Base-by-base conservation (phyloP, 2,113 vertebrate genomes). In the Neogobius melanostomus region DNA sequence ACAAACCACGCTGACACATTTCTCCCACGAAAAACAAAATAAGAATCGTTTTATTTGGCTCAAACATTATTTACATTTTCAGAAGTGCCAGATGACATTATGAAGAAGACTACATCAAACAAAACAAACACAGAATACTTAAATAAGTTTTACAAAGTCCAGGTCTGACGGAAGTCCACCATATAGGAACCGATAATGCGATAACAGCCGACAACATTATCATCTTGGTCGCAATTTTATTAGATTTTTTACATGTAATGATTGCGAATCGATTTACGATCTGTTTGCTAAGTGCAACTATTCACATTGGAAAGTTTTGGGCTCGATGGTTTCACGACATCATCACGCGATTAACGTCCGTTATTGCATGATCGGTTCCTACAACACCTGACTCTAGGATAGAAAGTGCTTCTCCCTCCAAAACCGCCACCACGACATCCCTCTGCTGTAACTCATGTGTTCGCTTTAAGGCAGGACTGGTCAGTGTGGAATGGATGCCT, bases 11-110 rank as follows among this genome's bases (percentile, higher is more conserved):
- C 49, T 36, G 50, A 74, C 65, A 62, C 57, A 14, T 43, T 8
- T 52, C 42, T 80, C 88, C 86, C 86, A 88, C 74, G 47, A 77
- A 50, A 28, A 56, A 36, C 28, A 36, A 36, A 36, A 21, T 21
- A 21, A 36, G 28, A 88, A 90, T 82, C 65, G 21, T 52, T 86
- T 91, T 90, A 82, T 83, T 91, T 68, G 81, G 64, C 71, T 88
- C 75, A 78, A 84, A 88, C 81, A 85, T 86, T 90, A 90, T 89
- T 90, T 90, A 90, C 90, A 85, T 73, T 78, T 90, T 59, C 82
- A 83, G 86, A 81, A 85, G 79, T 86, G 79, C 81, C 79, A 83
- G 80, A 79, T 79, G 84, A 82, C 75, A 84, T 44, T 11, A 76
- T 69, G 54, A 77, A 67, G 69, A 81, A 66, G 85, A 62, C 49